Evolutionary conservation across 2,797 vertebrate genomes (phyloP), one percentile per base, ranked within the genome.

Genomic region (Tenualosa thibaudeaui): DNA sequence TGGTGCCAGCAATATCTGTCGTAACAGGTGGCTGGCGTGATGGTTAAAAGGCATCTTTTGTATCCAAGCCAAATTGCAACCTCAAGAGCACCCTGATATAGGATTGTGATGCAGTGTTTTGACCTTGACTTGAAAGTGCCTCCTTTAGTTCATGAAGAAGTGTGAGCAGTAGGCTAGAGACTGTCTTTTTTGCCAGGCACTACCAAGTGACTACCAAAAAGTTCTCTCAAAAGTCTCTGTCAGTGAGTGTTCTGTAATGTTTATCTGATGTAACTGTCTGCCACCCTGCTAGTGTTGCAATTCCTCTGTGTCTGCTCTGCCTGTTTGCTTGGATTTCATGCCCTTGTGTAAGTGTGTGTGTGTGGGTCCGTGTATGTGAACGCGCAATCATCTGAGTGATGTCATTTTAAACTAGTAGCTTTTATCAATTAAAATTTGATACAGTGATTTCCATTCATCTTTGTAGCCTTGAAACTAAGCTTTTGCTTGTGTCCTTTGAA

Each of bases 11-110:
- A 58, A 83, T 54, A 53, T 50, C 54, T 84, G n/a, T 82, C 6
- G 15, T 81, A 85, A 84, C 81, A 81, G 54, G 68, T 83, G 83
- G 78, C 24, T 83, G 81, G 65, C 26, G 12, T 68, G 50, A 43
- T 75, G 37, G 78, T 84, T 15, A 19, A 5, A 0, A 17, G 7
- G 15, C 0, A 54, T 31, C 68, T 65, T 84, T 68, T 84, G 78
- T 82, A 85, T 49, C 8, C 6, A n/a, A 83, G 81, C 84, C 82
- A 78, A 75, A 15, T 43, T 43, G 40, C 15, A 13, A 40, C 19
- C 31, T 15, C 5, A 75, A 43, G 40, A 85, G 83, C 31, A 15
- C 46, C 5, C 9, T 13, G 7, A 62, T 50, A 84, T 5, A 4
- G 46, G 46, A 46, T 17, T 53, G 51, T 9, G 3, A 13, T 22